Conservation (phyloP, 2,797 vertebrate genomes). For the Pangasius macronema region DNA sequence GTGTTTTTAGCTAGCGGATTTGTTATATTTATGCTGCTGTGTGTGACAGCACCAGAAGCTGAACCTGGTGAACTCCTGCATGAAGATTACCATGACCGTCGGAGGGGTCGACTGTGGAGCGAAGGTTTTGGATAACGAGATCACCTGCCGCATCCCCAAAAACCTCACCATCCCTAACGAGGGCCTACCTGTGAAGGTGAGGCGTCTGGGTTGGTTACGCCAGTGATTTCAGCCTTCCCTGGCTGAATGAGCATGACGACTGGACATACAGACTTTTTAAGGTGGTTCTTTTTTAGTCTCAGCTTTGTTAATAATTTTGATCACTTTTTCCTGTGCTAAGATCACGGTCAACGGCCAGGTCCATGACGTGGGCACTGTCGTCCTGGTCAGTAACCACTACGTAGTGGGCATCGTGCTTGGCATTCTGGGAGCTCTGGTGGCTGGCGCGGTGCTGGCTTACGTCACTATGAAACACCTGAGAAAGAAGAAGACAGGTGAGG, state of each 20-base stretch:
- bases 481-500: slow-evolving; percentile 79
- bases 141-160: slow-evolving; percentile 85
- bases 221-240: background rate
- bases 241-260: background rate
- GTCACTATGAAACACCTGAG: slow-evolving; percentile 76
- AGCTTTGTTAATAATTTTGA: background rate
- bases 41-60: slow-evolving; percentile 82
- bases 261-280: no score
- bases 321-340: slow-evolving; percentile 61
- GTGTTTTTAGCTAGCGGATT: background rate
- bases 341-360: slow-evolving; percentile 85
- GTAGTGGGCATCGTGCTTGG: slow-evolving; percentile 81
- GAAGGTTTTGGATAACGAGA: slow-evolving; percentile 81
- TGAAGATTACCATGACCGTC: slow-evolving; percentile 85
- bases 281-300: no score
- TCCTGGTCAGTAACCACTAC: slow-evolving; percentile 73
- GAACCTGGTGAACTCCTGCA: slow-evolving; percentile 75
- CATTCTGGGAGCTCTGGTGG: slow-evolving; percentile 76
- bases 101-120: slow-evolving; percentile 79
- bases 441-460: slow-evolving; percentile 72
- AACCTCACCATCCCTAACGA: slow-evolving; percentile 69
- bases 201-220: background rate
- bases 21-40: background rate
- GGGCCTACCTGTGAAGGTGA: slow-evolving; percentile 80
- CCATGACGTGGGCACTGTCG: slow-evolving; percentile 78